phyloP scores from a whole-genome alignment of 2,888 invertebrate species.

The Choristoneura rosaceana region DNA sequence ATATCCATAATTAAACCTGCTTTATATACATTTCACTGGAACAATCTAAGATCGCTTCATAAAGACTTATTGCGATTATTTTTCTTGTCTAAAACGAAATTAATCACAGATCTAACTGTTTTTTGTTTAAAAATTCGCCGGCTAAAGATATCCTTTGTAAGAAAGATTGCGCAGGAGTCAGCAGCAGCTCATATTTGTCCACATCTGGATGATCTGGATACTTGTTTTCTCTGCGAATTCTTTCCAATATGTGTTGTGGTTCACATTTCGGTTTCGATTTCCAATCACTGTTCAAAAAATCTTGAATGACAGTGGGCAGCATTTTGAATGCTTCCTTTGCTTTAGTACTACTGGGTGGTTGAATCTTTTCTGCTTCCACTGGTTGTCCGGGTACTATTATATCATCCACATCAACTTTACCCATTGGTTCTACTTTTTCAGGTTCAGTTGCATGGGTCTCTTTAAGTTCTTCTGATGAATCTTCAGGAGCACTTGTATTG shows the following conservation, averaged over 20 bases:
- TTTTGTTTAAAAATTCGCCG: constrained; percentile 89
- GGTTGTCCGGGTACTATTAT: constrained; percentile 66
- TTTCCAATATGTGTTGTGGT: constrained; percentile 89
- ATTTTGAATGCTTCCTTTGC: constrained; percentile 74
- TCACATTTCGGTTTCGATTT: constrained; percentile 87
- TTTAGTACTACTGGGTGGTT: constrained; percentile 67
- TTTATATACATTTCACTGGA: constrained; percentile 7
- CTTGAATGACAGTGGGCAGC: constrained; percentile 85
- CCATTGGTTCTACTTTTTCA: constrained; percentile 41
- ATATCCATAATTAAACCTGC: constrained; percentile 25
- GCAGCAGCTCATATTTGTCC: constrained; percentile 88
- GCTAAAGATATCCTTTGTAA: constrained; percentile 91
- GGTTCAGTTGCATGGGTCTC: constrained; percentile 39
- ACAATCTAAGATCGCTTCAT: background rate
- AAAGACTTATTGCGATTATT: background rate
- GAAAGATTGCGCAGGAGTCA: constrained; percentile 93
- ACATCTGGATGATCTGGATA: constrained; percentile 86
- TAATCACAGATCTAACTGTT: constrained; percentile 68
- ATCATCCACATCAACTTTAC: constrained; percentile 72
- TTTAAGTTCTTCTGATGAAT: constrained; percentile 41
- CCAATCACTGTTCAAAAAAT: constrained; percentile 82
- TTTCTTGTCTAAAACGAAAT: constrained; percentile 10
- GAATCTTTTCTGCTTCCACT: constrained; percentile 56
- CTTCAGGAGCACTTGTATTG: constrained; percentile 50
- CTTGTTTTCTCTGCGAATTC: constrained; percentile 87